Evolutionary conservation across 2,113 vertebrate species (phyloP).

Genomic region (Channa argus): DNA sequence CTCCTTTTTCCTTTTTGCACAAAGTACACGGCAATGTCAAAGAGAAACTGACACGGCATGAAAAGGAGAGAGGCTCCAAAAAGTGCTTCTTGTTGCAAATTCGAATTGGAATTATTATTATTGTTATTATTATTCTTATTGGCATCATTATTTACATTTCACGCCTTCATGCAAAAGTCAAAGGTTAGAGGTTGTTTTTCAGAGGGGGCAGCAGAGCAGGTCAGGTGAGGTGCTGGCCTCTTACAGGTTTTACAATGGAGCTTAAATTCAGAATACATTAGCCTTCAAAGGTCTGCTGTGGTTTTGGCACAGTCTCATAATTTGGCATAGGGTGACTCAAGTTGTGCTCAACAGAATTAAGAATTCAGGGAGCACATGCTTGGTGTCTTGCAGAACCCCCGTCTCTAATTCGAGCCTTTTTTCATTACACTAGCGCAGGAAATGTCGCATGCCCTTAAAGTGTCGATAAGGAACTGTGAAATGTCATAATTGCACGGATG

Average conservation of each 20-base stretch:
- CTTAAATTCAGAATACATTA: slow-evolving; percentile 74
- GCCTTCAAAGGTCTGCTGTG: slow-evolving; percentile 62
- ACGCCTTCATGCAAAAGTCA: slow-evolving; percentile 32
- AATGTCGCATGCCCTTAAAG: slow-evolving; percentile 35
- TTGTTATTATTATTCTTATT: slow-evolving; percentile 29
- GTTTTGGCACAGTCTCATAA: slow-evolving; percentile 66
- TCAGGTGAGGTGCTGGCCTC: slow-evolving; percentile 53
- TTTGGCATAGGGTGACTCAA: slow-evolving; percentile 62
- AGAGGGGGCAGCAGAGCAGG: slow-evolving; percentile 43
- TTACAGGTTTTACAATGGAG: slow-evolving; percentile 66
- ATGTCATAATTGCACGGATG: slow-evolving; percentile 62
- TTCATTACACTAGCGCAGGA: slow-evolving; percentile 42
- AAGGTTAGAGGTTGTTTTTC: slow-evolving; percentile 33
- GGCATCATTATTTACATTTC: slow-evolving; percentile 16
- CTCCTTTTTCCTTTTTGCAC: slow-evolving; percentile 79
- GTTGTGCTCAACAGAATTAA: slow-evolving; percentile 62
- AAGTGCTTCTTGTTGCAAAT: slow-evolving; percentile 30
- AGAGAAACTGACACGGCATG: slow-evolving; percentile 83
- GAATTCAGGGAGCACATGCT: slow-evolving; percentile 36
- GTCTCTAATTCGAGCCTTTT: slow-evolving; percentile 52
- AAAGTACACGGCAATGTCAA: slow-evolving; percentile 91
- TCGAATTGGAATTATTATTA: neutral
- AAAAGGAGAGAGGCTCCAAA: slow-evolving; percentile 54
- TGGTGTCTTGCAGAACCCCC: slow-evolving; percentile 41
- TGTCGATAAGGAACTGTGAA: slow-evolving; percentile 61